Base-by-base conservation (phyloP, 2,797 vertebrate species). In the Enteromius fasciolatus region DNA sequence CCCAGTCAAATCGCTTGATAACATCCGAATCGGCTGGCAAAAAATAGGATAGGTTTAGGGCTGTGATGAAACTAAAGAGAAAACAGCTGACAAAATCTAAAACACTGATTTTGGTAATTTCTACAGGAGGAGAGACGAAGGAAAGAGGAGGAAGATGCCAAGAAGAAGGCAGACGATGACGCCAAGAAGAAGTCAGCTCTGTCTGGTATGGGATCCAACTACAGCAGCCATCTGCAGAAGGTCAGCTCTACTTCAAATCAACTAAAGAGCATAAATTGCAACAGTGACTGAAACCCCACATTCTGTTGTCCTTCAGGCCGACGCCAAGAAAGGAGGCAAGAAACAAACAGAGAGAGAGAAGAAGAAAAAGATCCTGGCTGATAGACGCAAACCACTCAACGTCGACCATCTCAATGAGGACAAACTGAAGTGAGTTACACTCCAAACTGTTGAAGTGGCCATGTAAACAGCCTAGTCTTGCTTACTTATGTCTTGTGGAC, bases 111-210 rank as follows among this genome's bases (percentile, higher is more conserved):
- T 18, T 17, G 59, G 15, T 17, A 0, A 63, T 6, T 63, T 17
- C 14, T 46, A 11, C 88, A 99, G 98, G 97, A 98, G 85, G 98
- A 99, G 90, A 96, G 97, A 67, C 93, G 91, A 88, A 94, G 94
- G 64, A 95, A 94, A 92, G 97, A 99, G 94, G 97, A 99, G 54
- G 96, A 96, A 4, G 97, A 98, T 1, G 93, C 92, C 54, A 95
- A 96, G 90, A 96, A 95, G 91, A 96, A 92, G 86, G 95, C 94
- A 2, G 98, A 98, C 18, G 98, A 99, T 20, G 98, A 98, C 0
- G 86, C 97, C 86, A 99, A 98, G 93, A 99, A 99, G 93, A 99
- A 99, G 94, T 97, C 96, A 17, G 96, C 96, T 2, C 92, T 99
- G 84, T 94, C 94, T 72, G 98, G 92, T 93, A 99, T 99, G 96